These are phyloP conservation scores for Clarias gariepinus DNA, from an alignment of 2,113 vertebrate genomes.

Conservation along the genomic window DNA sequence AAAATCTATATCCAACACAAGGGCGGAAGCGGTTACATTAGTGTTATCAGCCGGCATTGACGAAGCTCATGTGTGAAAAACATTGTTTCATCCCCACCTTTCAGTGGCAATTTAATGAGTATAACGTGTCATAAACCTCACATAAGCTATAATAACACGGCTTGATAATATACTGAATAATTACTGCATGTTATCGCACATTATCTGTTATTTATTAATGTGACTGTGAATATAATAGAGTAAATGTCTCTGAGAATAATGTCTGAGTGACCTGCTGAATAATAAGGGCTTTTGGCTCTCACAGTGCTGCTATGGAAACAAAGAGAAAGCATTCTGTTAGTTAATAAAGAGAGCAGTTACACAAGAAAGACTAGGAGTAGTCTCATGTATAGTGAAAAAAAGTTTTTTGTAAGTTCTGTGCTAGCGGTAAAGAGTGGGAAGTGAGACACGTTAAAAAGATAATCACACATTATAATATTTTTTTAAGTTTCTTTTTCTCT, in stretches of 20 bases:
- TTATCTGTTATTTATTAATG: not conserved
- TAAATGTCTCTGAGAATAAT: constrained; percentile 21
- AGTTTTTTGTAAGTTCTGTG: not conserved
- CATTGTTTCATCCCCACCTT: constrained; percentile 5
- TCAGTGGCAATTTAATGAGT: not conserved
- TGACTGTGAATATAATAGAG: not conserved
- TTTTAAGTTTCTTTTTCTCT: not conserved
- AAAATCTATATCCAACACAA: constrained; percentile 50
- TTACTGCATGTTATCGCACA: constrained; percentile 19
- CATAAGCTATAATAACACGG: not conserved
- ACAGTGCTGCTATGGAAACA: constrained; percentile 67
- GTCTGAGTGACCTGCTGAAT: constrained; percentile 29
- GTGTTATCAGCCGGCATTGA: constrained; percentile 30
- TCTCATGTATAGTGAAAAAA: not conserved
- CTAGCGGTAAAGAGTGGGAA: not conserved
- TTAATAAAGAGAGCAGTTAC: constrained; percentile 8
- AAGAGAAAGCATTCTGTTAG: constrained; percentile 41
- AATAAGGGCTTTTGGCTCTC: constrained; percentile 48
- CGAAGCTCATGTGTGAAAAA: constrained; percentile 9
- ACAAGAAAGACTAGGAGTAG: not conserved
- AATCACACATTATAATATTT: too few species aligned
- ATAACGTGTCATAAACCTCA: not conserved
- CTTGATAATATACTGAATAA: constrained; percentile 8
- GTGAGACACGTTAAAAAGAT: not conserved
- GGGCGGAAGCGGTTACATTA: constrained; percentile 37